phyloP scores from a whole-genome alignment of 1,140 invertebrate species.

The Stegodyphus dumicola region DNA sequence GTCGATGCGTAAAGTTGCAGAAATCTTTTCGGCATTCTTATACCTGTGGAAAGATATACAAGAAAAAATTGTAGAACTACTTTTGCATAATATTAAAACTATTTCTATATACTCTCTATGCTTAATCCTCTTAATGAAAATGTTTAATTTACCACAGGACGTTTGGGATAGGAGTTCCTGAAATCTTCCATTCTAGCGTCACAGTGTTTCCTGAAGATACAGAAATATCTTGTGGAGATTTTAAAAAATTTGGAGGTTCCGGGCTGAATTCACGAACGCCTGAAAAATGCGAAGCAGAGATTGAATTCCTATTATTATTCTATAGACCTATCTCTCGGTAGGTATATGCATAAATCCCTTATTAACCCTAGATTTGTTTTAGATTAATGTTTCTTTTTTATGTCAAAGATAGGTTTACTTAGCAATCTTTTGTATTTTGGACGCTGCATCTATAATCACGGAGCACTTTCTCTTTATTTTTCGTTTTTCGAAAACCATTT shows the following conservation, averaged over 20 bases:
- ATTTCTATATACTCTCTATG: neutral
- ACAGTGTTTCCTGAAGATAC: neutral
- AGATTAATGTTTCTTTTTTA: too few relatives aligned
- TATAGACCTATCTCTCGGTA: too few relatives aligned
- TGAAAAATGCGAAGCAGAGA: neutral
- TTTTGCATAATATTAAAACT: neutral
- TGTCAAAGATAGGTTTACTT: too few relatives aligned
- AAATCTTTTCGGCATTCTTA: conserved; percentile 43
- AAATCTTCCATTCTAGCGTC: conserved; percentile 39
- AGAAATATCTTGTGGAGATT: conserved; percentile 14
- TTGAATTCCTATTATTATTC: too few relatives aligned
- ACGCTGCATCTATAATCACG: too few relatives aligned
- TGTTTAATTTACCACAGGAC: conserved; percentile 29
- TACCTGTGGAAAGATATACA: neutral
- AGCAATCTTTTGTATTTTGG: too few relatives aligned
- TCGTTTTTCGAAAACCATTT: too few relatives aligned
- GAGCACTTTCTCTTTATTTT: too few relatives aligned
- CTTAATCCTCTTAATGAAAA: neutral
- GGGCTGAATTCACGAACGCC: conserved; percentile 34
- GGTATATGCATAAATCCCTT: too few relatives aligned
- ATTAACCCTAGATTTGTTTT: too few relatives aligned
- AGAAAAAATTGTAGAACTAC: neutral
- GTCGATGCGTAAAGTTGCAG: conserved; percentile 9
- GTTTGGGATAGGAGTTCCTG: conserved; percentile 17
- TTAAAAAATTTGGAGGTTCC: conserved; percentile 33